Base-by-base conservation (phyloP, 2,888 invertebrate genomes). In the Margaritifera margaritifera region DNA sequence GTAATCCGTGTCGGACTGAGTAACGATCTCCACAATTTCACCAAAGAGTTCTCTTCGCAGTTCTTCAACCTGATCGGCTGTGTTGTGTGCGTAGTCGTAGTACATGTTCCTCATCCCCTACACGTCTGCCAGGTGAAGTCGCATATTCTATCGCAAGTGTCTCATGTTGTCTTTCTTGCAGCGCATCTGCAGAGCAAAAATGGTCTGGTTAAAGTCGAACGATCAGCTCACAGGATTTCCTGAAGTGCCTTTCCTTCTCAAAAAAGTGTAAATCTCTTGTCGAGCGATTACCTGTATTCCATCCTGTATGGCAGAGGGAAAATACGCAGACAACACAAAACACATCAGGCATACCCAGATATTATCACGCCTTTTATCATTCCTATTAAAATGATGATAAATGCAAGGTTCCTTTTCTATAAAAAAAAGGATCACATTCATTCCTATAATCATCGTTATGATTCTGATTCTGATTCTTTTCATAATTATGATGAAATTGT, bases 191-290 rank as follows among this genome's bases (percentile, higher is more conserved):
- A 82, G 72, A 22, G 74, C 77, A 20, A 78, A 79, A 19, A 84
- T 71, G 31, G 77, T 72, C 50, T 77, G 78, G 71, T 84, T 84
- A n/a, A 27, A 85, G 68, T 50, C 82, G 74, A 1, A 82, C 78
- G 31, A 84, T 83, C 74, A 84, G 84, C 53, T 81, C 78, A 68
- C 85, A 85, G 4, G 84, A 79, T 68, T 75, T 71, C 58, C 78
- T 65, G 66, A 84, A 85, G 51, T 75, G 71, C 50, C 69, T 64
- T 57, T 82, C 82, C 15, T 78, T 74, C 54, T 71, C 77, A n/a
- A 60, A 58, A 66, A 57, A 71, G 52, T 42, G 64, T 66, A 64
- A 66, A 66, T 61, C 59, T 59, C 51, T 71, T 71, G 54, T 66
- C 70, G 15, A 71, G 63, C 60, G 66, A 63, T 66, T 71, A 63